These are phyloP conservation scores for Pimpla rufipes DNA, from an alignment of 2,888 invertebrate genomes.

Conservation along the genomic window DNA sequence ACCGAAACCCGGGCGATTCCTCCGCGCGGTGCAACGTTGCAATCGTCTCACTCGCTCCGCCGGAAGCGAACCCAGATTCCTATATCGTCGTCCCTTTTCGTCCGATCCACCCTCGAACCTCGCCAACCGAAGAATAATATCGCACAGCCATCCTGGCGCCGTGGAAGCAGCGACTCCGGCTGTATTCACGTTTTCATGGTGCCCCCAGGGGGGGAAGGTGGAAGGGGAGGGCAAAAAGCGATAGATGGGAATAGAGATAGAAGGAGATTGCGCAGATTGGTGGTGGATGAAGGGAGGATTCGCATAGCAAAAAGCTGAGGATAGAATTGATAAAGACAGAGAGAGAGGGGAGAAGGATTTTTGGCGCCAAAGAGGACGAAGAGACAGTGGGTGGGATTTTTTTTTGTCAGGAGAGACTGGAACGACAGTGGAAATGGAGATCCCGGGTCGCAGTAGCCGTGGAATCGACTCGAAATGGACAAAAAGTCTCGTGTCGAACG, in stretches of 20 bases:
- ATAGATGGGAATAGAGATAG: slow-evolving; percentile 41
- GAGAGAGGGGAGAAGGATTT: slow-evolving; percentile 34
- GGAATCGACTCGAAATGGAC: slow-evolving; percentile 7
- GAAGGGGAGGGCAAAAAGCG: not conserved
- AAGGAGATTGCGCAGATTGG: slow-evolving; percentile 57
- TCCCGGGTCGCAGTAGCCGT: not conserved
- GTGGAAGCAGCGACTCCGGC: slow-evolving; percentile 46
- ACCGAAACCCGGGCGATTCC: not conserved
- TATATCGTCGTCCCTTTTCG: slow-evolving; percentile 11
- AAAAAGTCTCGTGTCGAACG: slow-evolving; percentile 6
- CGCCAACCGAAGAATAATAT: slow-evolving; percentile 50
- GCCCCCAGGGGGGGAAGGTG: not conserved
- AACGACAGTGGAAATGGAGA: not conserved
- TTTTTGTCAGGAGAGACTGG: not conserved
- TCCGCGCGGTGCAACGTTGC: not conserved
- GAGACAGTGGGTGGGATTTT: not conserved
- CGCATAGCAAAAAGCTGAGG: not conserved
- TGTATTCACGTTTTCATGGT: slow-evolving; percentile 60
- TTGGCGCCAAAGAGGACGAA: slow-evolving; percentile 20
- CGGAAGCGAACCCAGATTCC: not conserved
- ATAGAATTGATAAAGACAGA: slow-evolving; percentile 26
- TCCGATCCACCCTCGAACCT: not conserved
- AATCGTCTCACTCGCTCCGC: not conserved
- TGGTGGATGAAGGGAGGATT: slow-evolving; percentile 30
- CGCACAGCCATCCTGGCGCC: slow-evolving; percentile 77